phyloP scores from a whole-genome alignment of 2,797 vertebrate species.

The Aratinga solstitialis region DNA sequence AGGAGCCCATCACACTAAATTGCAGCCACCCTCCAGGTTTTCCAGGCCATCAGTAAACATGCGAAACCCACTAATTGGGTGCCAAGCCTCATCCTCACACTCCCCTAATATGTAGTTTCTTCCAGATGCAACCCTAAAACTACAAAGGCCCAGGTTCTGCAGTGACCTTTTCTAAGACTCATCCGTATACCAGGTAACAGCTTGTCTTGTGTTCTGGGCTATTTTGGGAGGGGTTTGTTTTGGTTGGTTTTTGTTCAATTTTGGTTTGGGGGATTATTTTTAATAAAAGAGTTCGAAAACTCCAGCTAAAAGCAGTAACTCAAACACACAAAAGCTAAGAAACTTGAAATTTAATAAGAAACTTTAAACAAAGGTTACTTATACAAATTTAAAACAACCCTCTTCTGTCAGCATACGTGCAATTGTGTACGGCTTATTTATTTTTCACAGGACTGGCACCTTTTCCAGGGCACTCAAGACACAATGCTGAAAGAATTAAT shows the following conservation, averaged over 20 bases:
- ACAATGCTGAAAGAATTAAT: not conserved
- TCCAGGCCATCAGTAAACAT: not conserved
- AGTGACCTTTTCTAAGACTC: not conserved
- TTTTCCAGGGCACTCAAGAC: not conserved
- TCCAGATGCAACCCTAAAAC: not conserved
- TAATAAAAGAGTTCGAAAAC: not conserved
- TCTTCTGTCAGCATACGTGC: not conserved
- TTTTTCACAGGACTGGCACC: conserved; percentile 13
- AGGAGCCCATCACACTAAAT: not conserved
- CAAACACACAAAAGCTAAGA: not conserved
- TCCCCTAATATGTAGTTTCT: not conserved
- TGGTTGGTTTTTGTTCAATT: not conserved
- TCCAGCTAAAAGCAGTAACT: not conserved
- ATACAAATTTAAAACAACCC: not conserved
- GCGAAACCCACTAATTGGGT: not conserved
- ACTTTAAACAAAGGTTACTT: not conserved
- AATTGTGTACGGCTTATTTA: not conserved
- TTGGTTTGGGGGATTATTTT: not conserved
- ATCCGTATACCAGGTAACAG: not conserved
- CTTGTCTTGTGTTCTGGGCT: not conserved
- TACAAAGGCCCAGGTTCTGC: not conserved
- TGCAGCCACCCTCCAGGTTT: not conserved
- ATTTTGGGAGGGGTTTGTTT: not conserved
- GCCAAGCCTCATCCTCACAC: not conserved
- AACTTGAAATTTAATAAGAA: not conserved